Evolutionary conservation across 2,797 vertebrate species (phyloP), one percentile per base, ranked within the genome.

Genomic region (Schizothorax lantsangensis): DNA sequence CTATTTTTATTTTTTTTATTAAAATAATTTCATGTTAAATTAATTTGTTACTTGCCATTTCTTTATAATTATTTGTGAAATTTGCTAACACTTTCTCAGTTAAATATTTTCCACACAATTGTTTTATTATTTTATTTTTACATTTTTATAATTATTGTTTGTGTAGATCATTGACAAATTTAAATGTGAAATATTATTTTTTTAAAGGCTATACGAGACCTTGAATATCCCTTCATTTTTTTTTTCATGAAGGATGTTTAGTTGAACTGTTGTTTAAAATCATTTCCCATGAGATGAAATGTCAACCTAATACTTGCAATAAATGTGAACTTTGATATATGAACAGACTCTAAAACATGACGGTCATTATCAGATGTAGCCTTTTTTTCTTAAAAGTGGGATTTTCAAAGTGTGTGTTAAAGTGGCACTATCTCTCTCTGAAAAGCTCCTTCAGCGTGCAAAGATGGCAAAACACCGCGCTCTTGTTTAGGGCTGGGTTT

Each of bases 401-500:
- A n/a, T 40, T 57, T 54, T 52, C 21, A 33, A 81, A 52, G 43
- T 36, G 6, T n/a, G 19, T 54, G 12, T 2, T 40, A 72, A 59
- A 33, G 15, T 2, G 1, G 5, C 43, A 83, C 80, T 84, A 73
- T 75, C 36, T 52, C 40, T 89, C 88, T 89, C 93, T 93, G 91
- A 85, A 89, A 84, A 90, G 92, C 92, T 57, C 43, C 80, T 84
- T 91, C 93, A 91, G 92, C 94, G 91, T 95, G 95, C 93, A 90
- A 93, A 93, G 84, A 86, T 91, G 69, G 47, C 92, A 91, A 95
- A 95, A 96, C 94, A 95, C 92, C 91, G 92, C 81, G 36, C 90
- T 86, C 91, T 95, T 96, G 95, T 96, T 96, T 96, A 95, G 94
- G 94, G 93, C 90, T 89, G 94, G 94, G 94, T 86, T 26, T 88